phyloP scores from a whole-genome alignment of 2,113 vertebrate species.

The Polypterus bichir region DNA sequence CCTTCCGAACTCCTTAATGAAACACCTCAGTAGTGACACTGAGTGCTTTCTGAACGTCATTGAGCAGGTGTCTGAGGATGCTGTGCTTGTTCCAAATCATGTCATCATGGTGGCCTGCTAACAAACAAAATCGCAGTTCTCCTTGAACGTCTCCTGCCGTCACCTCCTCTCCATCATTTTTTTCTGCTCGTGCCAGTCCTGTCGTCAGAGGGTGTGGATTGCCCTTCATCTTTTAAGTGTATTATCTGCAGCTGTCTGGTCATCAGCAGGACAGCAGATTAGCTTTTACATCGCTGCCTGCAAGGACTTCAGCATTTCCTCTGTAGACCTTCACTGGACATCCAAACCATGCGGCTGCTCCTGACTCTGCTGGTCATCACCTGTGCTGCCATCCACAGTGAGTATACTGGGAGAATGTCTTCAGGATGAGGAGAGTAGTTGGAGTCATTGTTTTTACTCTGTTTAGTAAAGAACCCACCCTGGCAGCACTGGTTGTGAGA shows the following conservation, averaged over 20 bases:
- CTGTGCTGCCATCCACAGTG: conserved; percentile 44
- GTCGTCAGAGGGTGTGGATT: rapidly evolving
- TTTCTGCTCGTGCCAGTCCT: not conserved
- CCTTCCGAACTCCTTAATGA: too few species aligned
- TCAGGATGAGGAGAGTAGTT: too few species aligned
- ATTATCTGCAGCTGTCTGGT: conserved; percentile 39
- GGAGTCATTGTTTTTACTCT: too few species aligned
- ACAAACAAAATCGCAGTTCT: too few species aligned
- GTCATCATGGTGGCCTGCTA: too few species aligned
- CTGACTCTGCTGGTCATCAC: conserved; percentile 46
- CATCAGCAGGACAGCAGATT: conserved; percentile 49
- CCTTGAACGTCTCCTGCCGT: not conserved
- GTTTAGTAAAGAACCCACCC: too few species aligned
- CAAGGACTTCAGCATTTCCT: too few species aligned
- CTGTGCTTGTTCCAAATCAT: too few species aligned
- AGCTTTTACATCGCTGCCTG: conserved; percentile 16
- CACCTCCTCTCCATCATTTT: not conserved
- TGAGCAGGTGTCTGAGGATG: too few species aligned
- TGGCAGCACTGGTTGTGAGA: too few species aligned
- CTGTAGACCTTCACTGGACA: not conserved
- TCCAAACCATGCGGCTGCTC: conserved; percentile 44
- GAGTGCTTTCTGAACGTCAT: too few species aligned
- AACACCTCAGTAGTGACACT: too few species aligned
- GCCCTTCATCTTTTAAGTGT: conserved; percentile 38
- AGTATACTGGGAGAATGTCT: conserved; percentile 28